Conservation (phyloP, 2,888 invertebrate species). For the Rapana venosa region DNA sequence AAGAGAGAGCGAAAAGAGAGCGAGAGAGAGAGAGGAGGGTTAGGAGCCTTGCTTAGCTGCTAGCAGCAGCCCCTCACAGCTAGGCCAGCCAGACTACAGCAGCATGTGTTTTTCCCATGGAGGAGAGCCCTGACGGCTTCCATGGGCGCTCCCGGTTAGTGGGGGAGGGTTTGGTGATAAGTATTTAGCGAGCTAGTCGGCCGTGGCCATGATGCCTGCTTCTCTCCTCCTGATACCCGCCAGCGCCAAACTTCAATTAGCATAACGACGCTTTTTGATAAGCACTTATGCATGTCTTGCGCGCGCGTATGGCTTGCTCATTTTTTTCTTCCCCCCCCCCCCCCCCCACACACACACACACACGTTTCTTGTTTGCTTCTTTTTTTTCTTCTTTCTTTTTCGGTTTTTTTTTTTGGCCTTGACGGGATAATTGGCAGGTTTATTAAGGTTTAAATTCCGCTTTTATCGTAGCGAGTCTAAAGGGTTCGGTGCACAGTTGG, state of each 20-base stretch:
- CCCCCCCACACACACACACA: no score
- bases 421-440: slow-evolving; percentile 37
- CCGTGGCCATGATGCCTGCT: slow-evolving; percentile 22
- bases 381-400: background rate
- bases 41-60: no score
- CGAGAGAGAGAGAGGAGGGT: no score
- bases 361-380: background rate
- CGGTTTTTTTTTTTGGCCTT: background rate
- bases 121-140: slow-evolving; percentile 15
- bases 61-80: background rate
- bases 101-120: slow-evolving; percentile 29
- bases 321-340: background rate
- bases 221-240: slow-evolving; percentile 13
- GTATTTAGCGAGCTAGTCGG: slow-evolving; percentile 40
- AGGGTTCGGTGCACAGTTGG: background rate
- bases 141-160: slow-evolving; percentile 34
- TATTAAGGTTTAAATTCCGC: slow-evolving; percentile 24
- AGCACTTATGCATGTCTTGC: slow-evolving; percentile 42
- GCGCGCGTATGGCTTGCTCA: background rate
- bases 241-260: slow-evolving; percentile 40
- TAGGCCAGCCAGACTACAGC: background rate
- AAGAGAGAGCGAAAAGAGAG: no score
- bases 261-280: slow-evolving; percentile 45
- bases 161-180: slow-evolving; percentile 35
- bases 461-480: background rate